phyloP scores from a whole-genome alignment of 1,140 invertebrate species.

The Drosophila subpulchrella region DNA sequence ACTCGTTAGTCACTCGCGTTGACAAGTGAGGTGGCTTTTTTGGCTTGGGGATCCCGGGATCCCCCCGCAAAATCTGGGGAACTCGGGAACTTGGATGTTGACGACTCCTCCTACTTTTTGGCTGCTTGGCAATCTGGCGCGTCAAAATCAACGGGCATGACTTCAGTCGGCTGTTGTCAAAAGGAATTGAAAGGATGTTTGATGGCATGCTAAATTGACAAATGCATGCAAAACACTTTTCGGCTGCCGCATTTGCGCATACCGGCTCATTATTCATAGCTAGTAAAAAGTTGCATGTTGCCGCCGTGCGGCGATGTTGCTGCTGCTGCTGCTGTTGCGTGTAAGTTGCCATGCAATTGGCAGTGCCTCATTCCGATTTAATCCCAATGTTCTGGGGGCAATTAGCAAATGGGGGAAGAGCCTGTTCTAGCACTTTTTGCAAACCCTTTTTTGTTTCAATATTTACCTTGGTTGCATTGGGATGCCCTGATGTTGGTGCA shows the following conservation, averaged over 20 bases:
- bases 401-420: slow-evolving; percentile 7
- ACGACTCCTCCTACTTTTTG: slow-evolving; percentile 3
- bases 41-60: neutral
- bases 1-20: slow-evolving; percentile 74
- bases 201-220: slow-evolving; percentile 78
- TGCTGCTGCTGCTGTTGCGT: slow-evolving; percentile 43
- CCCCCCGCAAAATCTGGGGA: neutral
- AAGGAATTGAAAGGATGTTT: slow-evolving; percentile 81
- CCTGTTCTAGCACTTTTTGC: neutral
- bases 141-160: slow-evolving; percentile 56
- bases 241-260: slow-evolving; percentile 52
- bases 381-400: slow-evolving; percentile 17
- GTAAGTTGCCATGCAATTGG: slow-evolving; percentile 64
- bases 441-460: neutral
- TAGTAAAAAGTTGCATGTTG: slow-evolving; percentile 56
- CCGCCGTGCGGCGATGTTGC: slow-evolving; percentile 8
- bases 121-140: slow-evolving; percentile 59
- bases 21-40: slow-evolving; percentile 57
- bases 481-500: slow-evolving; percentile 1
- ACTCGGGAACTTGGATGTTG: neutral
- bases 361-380: slow-evolving; percentile 14
- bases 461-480: neutral
- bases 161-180: slow-evolving; percentile 63
- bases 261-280: slow-evolving; percentile 70
- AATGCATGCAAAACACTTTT: slow-evolving; percentile 71